Base-by-base conservation (phyloP, 2,797 vertebrate species). In the Taenioides sp. region DNA sequence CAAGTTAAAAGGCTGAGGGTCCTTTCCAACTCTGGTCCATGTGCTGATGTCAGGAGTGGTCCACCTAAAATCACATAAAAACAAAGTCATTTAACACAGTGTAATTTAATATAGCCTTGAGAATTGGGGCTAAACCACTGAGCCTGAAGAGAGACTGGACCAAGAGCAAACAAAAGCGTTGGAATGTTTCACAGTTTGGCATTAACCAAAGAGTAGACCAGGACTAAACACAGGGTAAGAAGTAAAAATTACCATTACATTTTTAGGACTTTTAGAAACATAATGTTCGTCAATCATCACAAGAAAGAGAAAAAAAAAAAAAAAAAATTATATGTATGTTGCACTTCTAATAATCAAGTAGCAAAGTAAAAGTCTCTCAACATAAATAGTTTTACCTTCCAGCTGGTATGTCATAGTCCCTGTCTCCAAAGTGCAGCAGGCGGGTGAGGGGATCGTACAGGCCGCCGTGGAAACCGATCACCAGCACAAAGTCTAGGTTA, bases 391-490 rank as follows among this genome's bases (percentile, higher is more conserved):
- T 75, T 20, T 65, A 92, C 91, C 92, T 86, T 23, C 98, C 96
- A 40, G 96, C 96, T 59, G 98, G 97, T 84, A 99, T 99, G 82
- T 99, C 98, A 34, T 99, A 99, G 90, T 99, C 98, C 88, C 97
- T 91, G 91, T 98, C 96, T 76, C 97, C 98, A 1, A 99, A 99
- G 86, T 99, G 98, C 78, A 99, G 95, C 74, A 99, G 89, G 75
- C 97, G 96, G 5, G 98, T 99, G 84, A 99, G 89, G 18, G 97
- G 96, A 84, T 99, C 98, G 0, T 98, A 99, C 14, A 99, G 84
- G 58, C 98, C 98, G 65, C 98, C 98, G 0, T 99, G 98, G 90
- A 99, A 99, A 69, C 98, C 98, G 17, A 99, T 96, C 5, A 97
- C 96, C 80, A 99, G 86, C 80, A 99, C 97, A 74, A 99, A 98